Evolutionary conservation across 2,113 vertebrate species (phyloP), one percentile per base, ranked within the genome.

Genomic region (Colius striatus): DNA sequence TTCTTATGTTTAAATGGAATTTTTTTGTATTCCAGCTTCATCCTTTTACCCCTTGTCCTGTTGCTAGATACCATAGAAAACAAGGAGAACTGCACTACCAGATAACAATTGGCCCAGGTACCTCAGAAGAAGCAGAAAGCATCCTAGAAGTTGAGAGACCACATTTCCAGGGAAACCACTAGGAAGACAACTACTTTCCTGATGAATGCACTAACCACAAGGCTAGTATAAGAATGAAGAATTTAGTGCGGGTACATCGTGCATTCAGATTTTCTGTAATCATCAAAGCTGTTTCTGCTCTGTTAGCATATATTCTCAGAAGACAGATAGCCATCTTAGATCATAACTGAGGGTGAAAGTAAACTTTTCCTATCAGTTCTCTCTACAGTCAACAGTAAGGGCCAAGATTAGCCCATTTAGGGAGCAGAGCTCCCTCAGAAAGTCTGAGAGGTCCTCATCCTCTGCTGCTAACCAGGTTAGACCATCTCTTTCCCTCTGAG

Each of bases 241-340:
- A 50, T 8, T n/a, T 71, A 76, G 55, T 0, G 0, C 54, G 54
- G 41, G 17, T 0, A 0, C 12, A 58, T 20, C 9, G 16, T 27
- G 15, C 17, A 38, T 26, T 55, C 53, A n/a, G 12, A 23, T 25
- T n/a, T 68, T 71, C 50, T 85, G 10, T 41, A 30, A 30, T 53
- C 30, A 72, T 68, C 45, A 76, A 72, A 73, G 27, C 54, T 36
- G 10, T 45, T 83, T 79, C 36, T 83, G 75, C 67, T 65, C 45
- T 1, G 2, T 66, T 90, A 90, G 27, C 21, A 63, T 58, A 55
- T 79, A 12, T 76, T 94, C 88, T 94, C 79, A 90, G 85, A 90
- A 94, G 47, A 43, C 11, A 85, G 38, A 43, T 9, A 75, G 30
- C 32, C 45, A 89, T 8, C 1, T 83, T 66, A 41, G 19, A 75